Percentiles rank a stretch among this genome's conserved stretches.
phyloP scores from a whole-genome alignment of 2,888 invertebrate species.

The Aelia acuminata region DNA sequence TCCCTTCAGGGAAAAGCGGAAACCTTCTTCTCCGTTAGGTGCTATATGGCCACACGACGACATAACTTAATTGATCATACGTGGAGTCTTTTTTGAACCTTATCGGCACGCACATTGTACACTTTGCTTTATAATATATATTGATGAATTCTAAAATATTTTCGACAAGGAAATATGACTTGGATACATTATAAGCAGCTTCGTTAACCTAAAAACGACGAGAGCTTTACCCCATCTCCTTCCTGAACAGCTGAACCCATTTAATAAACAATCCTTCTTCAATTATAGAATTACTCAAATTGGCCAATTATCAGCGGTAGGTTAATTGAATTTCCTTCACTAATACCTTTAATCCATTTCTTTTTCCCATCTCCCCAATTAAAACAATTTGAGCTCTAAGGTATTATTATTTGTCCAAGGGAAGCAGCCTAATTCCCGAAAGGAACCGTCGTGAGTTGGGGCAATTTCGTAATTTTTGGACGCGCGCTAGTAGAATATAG shows the following conservation, averaged over 20 bases:
- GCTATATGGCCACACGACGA: too few species aligned
- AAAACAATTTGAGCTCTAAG: constrained; percentile 7
- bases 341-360: not conserved
- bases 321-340: constrained; percentile 27
- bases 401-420: constrained; percentile 31
- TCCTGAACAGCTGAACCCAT: not conserved
- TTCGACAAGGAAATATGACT: too few species aligned
- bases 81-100: too few species aligned
- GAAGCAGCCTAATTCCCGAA: not conserved
- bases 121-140: too few species aligned
- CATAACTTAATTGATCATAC: too few species aligned
- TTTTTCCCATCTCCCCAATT: not conserved
- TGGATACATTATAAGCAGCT: too few species aligned
- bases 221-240: too few species aligned
- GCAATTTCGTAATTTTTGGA: constrained; percentile 7
- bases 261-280: not conserved
- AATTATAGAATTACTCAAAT: constrained; percentile 20
- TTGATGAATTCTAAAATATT: too few species aligned
- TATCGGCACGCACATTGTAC: too few species aligned
- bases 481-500: not conserved
- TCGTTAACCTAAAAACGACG: too few species aligned
- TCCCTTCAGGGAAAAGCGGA: too few species aligned
- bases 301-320: constrained; percentile 32
- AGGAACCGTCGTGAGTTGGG: not conserved
- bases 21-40: too few species aligned